Base-by-base conservation (phyloP, 2,113 vertebrate genomes). In the Buteo buteo region DNA sequence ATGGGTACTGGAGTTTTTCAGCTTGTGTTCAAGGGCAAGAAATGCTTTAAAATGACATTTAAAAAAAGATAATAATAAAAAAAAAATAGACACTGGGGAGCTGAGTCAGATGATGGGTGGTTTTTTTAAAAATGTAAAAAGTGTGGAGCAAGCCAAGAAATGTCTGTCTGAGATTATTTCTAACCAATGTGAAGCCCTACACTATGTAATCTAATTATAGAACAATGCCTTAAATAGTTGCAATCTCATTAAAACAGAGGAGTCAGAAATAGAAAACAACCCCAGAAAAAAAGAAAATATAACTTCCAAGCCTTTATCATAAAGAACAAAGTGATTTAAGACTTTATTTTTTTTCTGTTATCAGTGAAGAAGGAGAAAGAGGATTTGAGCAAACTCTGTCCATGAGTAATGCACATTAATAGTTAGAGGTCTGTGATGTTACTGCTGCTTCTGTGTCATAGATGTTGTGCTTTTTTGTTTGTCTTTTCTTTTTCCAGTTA, bases 311-410 rank as follows among this genome's bases (percentile, higher is more conserved):
- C 3, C 13, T 57, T 69, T 82, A 29, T 73, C 29, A n/a, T 16
- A 18, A 57, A 42, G 44, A 17, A 38, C 8, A 6, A 72, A 72
- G 7, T 49, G 2, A 28, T 42, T 81, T 54, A n/a, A 54, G 34
- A 14, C 45, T 5, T 7, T 58, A 14, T 42, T 57, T 11, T 32
- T 73, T 81, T 28, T 2, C 18, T 13, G 0, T 28, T 62, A 10
- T 44, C 64, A 29, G 10, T 29, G 18, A 84, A 76, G 19, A 67
- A 42, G 10, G 20, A 14, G 16, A 44, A 74, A 58, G 9, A 62
- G 7, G 2, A 40, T 62, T 90, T 0, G 0, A 47, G 28, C 32
- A 65, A 81, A 45, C 16, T 52, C 24, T 73, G 44, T 11, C 28
- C 4, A 0, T 50, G 32, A n/a, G 10, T 86, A 78, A 67, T 7